These are phyloP conservation scores for Diorhabda sublineata DNA, from an alignment of 1,140 invertebrate genomes.

Conservation along the genomic window DNA sequence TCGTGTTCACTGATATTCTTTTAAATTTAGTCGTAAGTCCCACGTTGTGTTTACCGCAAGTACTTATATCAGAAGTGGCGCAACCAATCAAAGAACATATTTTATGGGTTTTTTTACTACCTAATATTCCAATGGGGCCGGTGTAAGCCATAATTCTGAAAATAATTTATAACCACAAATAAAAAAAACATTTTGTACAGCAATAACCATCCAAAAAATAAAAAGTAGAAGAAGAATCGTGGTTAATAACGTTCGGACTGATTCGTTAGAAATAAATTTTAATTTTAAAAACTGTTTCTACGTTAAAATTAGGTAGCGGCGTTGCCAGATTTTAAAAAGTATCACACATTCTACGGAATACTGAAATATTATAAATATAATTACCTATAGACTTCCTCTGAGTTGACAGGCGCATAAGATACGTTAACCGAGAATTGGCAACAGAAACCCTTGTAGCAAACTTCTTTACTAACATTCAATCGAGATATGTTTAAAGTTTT, in stretches of 20 bases:
- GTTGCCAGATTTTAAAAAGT: too few species aligned
- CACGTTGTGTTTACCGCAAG: not conserved
- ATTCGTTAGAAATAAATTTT: too few species aligned
- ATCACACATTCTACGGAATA: too few species aligned
- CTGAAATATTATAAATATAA: not conserved
- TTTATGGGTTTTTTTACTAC: not conserved
- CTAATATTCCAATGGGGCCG: not conserved
- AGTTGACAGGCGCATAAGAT: not conserved
- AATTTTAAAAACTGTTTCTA: too few species aligned
- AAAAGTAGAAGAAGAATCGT: too few species aligned
- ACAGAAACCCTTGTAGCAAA: constrained; percentile 28
- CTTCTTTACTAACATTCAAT: constrained; percentile 11
- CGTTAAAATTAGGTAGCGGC: too few species aligned
- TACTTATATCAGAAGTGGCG: not conserved
- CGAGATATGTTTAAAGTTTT: constrained; percentile 21
- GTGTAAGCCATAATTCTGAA: constrained; percentile 5
- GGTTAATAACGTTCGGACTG: too few species aligned
- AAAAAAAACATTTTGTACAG: not conserved
- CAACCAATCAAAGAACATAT: constrained; percentile 4
- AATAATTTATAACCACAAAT: not conserved
- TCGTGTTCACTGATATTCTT: not conserved
- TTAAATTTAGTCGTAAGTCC: not conserved
- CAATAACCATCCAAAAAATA: not conserved
- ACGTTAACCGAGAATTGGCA: constrained; percentile 22
- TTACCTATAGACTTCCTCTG: constrained; percentile 26